Evolutionary conservation across 2,888 invertebrate species (phyloP).

Genomic region (Petrolisthes manimaculis): DNA sequence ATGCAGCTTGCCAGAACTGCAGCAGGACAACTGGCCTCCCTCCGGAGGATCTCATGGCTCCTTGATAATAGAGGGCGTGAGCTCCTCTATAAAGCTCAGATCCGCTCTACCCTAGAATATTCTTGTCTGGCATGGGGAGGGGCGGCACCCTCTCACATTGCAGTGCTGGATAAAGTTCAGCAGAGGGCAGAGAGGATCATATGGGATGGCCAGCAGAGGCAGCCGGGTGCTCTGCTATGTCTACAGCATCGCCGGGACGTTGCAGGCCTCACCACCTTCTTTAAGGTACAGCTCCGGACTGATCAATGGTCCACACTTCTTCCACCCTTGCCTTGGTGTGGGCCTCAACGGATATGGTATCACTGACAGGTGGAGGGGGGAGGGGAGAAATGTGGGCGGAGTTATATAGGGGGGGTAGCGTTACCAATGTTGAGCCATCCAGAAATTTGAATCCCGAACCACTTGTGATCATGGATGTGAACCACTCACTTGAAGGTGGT

Average conservation of each 20-base stretch:
- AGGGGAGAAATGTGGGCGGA: too few relatives aligned
- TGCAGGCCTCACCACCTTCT: neutral
- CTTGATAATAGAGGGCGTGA: neutral
- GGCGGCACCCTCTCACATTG: neutral
- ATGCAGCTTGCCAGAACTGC: conserved; percentile 10
- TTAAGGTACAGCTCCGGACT: too few relatives aligned
- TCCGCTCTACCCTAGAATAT: conserved; percentile 5
- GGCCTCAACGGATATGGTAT: too few relatives aligned
- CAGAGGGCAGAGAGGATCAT: neutral
- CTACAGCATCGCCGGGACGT: neutral
- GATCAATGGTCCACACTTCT: too few relatives aligned
- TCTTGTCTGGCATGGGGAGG: neutral
- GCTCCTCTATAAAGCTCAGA: neutral
- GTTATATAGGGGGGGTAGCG: too few relatives aligned
- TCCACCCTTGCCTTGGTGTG: too few relatives aligned
- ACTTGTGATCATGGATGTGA: too few relatives aligned
- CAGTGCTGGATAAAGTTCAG: neutral
- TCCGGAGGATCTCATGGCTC: conserved; percentile 9
- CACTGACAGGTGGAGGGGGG: too few relatives aligned
- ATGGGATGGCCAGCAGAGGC: neutral
- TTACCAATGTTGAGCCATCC: too few relatives aligned
- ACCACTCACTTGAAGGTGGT: too few relatives aligned
- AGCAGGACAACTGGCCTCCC: neutral
- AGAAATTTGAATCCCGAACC: too few relatives aligned
- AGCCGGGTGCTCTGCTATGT: neutral